These are phyloP conservation scores for Pristiophorus japonicus DNA, from an alignment of 2,113 vertebrate genomes.

Conservation along the genomic window DNA sequence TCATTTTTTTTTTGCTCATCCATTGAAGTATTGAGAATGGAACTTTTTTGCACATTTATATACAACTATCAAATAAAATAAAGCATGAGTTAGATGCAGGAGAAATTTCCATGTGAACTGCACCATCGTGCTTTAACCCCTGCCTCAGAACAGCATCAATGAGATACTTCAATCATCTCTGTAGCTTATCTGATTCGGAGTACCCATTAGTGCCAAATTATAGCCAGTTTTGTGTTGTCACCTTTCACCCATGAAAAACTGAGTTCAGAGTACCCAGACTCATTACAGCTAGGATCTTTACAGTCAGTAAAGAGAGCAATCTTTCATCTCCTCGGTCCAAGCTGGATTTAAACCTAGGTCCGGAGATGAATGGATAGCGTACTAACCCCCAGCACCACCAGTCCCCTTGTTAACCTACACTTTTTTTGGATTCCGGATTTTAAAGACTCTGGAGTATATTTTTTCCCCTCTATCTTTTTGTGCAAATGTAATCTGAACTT, in stretches of 20 bases:
- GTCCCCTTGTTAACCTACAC: neutral
- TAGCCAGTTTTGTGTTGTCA: constrained; percentile 11
- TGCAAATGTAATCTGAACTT: constrained; percentile 15
- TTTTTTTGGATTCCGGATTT: neutral
- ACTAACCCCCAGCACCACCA: neutral
- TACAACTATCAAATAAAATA: neutral
- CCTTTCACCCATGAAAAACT: constrained; percentile 1
- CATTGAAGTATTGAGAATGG: neutral
- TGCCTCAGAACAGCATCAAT: neutral
- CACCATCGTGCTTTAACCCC: neutral
- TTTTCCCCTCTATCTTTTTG: neutral
- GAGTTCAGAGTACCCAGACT: constrained; percentile 8
- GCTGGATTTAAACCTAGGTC: neutral
- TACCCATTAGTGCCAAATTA: neutral
- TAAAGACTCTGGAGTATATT: neutral
- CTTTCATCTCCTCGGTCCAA: neutral
- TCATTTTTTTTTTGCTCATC: neutral
- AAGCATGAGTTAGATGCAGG: neutral
- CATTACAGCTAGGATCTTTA: neutral
- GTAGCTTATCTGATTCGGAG: neutral
- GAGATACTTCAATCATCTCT: neutral
- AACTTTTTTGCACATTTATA: neutral
- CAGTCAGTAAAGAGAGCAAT: neutral
- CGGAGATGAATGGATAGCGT: neutral
- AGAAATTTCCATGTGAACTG: neutral